Evolutionary conservation across 2,797 vertebrate species (phyloP), one percentile per base, ranked within the genome.

Genomic region (Benthosema pterotum): DNA sequence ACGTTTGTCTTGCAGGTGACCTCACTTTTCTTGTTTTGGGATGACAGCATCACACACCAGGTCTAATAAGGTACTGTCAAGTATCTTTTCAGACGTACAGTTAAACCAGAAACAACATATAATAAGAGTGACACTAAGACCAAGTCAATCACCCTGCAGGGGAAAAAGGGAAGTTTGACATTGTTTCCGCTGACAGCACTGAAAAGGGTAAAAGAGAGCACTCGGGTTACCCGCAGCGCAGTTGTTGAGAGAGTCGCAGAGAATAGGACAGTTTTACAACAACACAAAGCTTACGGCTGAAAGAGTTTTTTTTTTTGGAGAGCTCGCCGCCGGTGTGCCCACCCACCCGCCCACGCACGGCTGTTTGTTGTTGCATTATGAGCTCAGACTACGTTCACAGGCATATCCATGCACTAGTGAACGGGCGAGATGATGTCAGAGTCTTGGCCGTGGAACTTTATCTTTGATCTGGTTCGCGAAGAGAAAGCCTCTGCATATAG

Each of bases 131-230:
- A 71, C 67, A 71, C 72, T 72, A 53, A 75, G 72, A 59, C 18
- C 2, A 5, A 80, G 75, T 64, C 72, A 77, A 43, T 82, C 73
- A 70, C 43, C 32, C 67, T 0, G 46, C 22, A 63, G 62, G 65
- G 77, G 49, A 11, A 38, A 38, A 77, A 45, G 57, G 75, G 63
- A 79, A 65, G 64, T 72, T 72, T 69, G 50, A 58, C 73, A 81
- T 83, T 86, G 84, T 90, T 74, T 70, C 65, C 19, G 28, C 54
- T 14, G 69, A 81, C 77, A 68, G 69, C 60, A 83, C 69, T 90
- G 79, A 88, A 88, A 89, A 83, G 75, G 63, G 22, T 75, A 77
- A n/a, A n/a, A 81, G 64, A 78, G 62, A 77, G 80, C 62, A 60
- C 80, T 88, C 60, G 38, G 61, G 77, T 83, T 77, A 75, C 77